Evolutionary conservation across 2,113 vertebrate genomes (phyloP).

Genomic region (Oostethus manadensis): DNA sequence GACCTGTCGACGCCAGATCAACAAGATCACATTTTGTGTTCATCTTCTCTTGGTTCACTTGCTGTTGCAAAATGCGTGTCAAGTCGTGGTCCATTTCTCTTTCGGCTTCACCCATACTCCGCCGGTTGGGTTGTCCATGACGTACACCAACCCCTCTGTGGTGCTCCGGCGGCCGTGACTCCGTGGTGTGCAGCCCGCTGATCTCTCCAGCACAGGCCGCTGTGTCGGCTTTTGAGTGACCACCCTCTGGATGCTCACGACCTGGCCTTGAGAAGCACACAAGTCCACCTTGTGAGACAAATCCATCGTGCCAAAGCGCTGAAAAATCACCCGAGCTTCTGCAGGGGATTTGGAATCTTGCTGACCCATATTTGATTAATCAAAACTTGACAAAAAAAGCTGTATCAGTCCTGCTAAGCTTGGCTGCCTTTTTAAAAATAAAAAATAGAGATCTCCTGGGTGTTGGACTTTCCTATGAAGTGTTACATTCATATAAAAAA

Average conservation of each 20-base stretch:
- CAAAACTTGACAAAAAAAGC: background rate
- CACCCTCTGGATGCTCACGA: slow-evolving; percentile 35
- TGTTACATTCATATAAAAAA: slow-evolving; percentile 1
- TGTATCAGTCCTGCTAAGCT: background rate
- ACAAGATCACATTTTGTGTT: background rate
- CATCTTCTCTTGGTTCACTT: background rate
- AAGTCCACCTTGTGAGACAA: slow-evolving; percentile 25
- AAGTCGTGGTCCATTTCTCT: slow-evolving; percentile 53
- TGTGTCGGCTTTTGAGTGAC: background rate
- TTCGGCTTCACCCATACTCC: slow-evolving; percentile 70
- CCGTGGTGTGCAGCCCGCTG: slow-evolving; percentile 20
- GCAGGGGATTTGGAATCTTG: slow-evolving; percentile 54
- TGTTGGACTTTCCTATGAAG: slow-evolving; percentile 20
- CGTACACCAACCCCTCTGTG: slow-evolving; percentile 60
- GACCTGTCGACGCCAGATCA: slow-evolving; percentile 4
- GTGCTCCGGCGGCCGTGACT: slow-evolving; percentile 32
- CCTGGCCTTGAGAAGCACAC: slow-evolving; percentile 13
- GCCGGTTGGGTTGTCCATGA: slow-evolving; percentile 69
- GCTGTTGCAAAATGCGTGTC: slow-evolving; percentile 8
- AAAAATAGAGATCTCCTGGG: background rate
- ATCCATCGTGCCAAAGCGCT: slow-evolving; percentile 17
- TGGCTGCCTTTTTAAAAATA: background rate
- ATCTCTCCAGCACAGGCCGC: slow-evolving; percentile 2
- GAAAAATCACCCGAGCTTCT: slow-evolving; percentile 44
- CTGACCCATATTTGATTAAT: slow-evolving; percentile 60